Evolutionary conservation across 1,140 invertebrate species (phyloP), one percentile per base, ranked within the genome.

Genomic region (Euwallacea similis): DNA sequence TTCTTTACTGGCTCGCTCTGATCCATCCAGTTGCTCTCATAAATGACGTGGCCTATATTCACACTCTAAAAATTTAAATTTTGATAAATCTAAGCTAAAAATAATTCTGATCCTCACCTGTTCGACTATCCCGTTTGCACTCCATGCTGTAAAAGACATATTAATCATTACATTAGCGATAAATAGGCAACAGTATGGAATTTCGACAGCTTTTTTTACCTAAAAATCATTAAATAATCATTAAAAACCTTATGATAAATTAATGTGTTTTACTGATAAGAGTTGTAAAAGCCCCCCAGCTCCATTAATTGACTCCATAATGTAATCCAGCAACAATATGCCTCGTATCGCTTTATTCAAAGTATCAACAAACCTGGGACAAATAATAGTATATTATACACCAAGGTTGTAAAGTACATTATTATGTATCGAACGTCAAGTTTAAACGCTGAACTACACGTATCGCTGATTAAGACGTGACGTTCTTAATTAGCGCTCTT

Each of bases 21-120:
- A 16, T 58, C 65, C 10, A n/a, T 59, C 65, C 65, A 67, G 42
- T 67, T 67, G 33, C 54, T 58, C 16, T 56, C 42, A 44, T 67
- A 67, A 10, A 58, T 47, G 0, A 53, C 55, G 46, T 67, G 56
- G 56, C 41, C 53, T n/a, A 67, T 13, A 56, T 67, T 67, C n/a
- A 7, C 13, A 21, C 65, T 67, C 65, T 67, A 50, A 61, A 61
- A 61, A 43, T 16, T 4, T 0, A 11, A 42, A 7, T 61, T 11
- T 61, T 56, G 54, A 56, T n/a, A 0, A 15, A 16, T 56, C 9
- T 21, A 2, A 50, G 13, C 46, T 50, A 2, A 10, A 50, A 50
- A 50, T 50, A 33, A 33, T 4, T 33, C 21, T 33, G 21, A 33
- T 33, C 9, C 46, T 50, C 46, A 56, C 61, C 44, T 63, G 11